These are phyloP conservation scores for Atlantisia rogersi DNA, from an alignment of 2,113 vertebrate genomes.

Conservation along the genomic window DNA sequence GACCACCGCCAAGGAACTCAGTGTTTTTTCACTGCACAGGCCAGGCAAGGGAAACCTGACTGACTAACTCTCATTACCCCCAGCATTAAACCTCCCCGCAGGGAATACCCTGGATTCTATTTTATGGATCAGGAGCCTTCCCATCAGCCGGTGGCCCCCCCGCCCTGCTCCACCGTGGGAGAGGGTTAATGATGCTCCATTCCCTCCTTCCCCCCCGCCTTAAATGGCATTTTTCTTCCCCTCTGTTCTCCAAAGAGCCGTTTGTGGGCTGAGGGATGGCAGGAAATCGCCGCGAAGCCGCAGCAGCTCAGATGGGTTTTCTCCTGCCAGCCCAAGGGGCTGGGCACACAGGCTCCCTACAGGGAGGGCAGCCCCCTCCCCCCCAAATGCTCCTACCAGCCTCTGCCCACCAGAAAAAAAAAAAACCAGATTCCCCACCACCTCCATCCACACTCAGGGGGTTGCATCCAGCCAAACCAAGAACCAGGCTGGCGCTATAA, in stretches of 20 bases:
- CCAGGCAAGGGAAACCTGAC: slow-evolving; percentile 75
- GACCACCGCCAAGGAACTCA: slow-evolving; percentile 72
- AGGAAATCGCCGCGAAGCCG: background rate
- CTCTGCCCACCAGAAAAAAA: background rate
- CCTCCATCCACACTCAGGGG: background rate
- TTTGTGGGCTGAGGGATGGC: slow-evolving; percentile 18
- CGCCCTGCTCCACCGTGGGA: background rate
- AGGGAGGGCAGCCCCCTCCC: background rate
- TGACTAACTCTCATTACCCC: slow-evolving; percentile 68
- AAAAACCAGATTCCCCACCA: fast-evolving
- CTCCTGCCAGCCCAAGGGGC: background rate
- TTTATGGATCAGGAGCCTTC: background rate
- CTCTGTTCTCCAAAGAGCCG: background rate
- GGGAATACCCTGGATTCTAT: slow-evolving; percentile 38
- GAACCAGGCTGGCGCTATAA: background rate
- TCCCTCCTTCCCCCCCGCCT: background rate
- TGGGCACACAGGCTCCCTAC: background rate
- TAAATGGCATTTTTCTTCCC: background rate
- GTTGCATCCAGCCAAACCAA: background rate
- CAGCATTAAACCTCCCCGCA: slow-evolving; percentile 59
- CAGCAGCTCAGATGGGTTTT: background rate
- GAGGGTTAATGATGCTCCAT: background rate
- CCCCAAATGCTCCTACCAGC: background rate
- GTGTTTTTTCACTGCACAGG: slow-evolving; percentile 77
- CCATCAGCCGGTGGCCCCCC: background rate